Evolutionary conservation across 2,888 invertebrate species (phyloP).

Genomic region (Acanthosoma haemorrhoidale): DNA sequence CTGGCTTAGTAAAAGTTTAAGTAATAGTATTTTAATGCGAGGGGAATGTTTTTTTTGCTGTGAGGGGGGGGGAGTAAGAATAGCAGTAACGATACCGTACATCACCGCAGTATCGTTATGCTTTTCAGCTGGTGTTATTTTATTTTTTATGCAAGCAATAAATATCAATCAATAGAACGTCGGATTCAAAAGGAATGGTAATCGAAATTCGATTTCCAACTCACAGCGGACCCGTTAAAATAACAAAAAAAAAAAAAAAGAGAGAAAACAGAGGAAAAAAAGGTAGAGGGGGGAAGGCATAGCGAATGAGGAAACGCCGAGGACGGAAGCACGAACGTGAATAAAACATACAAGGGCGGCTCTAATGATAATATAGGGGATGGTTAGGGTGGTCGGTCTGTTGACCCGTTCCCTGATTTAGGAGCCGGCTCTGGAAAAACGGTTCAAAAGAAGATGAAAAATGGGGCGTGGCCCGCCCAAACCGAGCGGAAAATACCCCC

Average conservation of each 20-base stretch:
- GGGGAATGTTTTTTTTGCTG: too few species aligned
- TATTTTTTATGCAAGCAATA: too few species aligned
- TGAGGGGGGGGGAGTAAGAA: too few species aligned
- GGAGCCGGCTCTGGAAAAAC: conserved; percentile 15
- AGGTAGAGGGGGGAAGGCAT: neutral
- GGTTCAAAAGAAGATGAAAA: conserved; percentile 20
- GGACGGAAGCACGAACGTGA: conserved; percentile 4
- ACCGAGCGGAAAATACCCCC: conserved; percentile 22
- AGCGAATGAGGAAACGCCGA: neutral
- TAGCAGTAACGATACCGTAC: too few species aligned
- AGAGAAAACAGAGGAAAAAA: neutral
- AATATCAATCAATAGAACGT: too few species aligned
- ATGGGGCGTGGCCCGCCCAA: conserved; percentile 11
- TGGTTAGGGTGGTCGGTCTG: neutral
- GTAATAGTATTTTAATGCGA: too few species aligned
- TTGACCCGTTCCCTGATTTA: conserved; percentile 23
- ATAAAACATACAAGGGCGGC: conserved; percentile 22
- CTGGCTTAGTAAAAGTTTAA: too few species aligned
- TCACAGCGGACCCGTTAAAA: too few species aligned
- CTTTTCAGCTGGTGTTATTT: too few species aligned
- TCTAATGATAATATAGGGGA: conserved; percentile 26
- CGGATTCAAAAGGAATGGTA: too few species aligned
- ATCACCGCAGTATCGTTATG: too few species aligned
- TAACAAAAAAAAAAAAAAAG: neutral
- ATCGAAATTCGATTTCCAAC: too few species aligned